These are phyloP conservation scores for Callipepla californica DNA, from an alignment of 2,113 vertebrate species.

Conservation along the genomic window DNA sequence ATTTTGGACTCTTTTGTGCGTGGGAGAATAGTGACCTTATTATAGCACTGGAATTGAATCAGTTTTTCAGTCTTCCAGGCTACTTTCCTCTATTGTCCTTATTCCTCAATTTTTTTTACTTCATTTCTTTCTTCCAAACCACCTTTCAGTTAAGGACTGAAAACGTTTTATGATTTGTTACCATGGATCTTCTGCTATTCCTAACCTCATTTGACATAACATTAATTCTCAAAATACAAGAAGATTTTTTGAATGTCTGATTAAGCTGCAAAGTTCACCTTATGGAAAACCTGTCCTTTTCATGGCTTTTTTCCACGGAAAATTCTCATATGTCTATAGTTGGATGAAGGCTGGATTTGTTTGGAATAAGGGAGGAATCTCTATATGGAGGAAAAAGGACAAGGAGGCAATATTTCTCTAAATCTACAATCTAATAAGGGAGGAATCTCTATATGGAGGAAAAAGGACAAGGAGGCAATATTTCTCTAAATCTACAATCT, in stretches of 20 bases:
- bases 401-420: background rate
- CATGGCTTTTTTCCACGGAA: background rate
- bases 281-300: background rate
- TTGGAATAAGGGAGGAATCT: background rate
- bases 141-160: background rate
- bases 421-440: background rate
- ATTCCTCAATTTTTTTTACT: background rate
- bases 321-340: background rate
- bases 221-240: background rate
- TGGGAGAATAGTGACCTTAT: background rate
- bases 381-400: background rate
- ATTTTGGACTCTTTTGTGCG: background rate
- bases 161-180: background rate
- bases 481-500: background rate
- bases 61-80: background rate
- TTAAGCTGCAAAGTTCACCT: background rate
- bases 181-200: background rate
- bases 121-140: background rate
- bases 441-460: background rate
- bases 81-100: background rate
- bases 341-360: background rate
- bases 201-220: background rate
- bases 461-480: background rate
- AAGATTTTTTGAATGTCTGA: background rate
- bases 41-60: background rate